Evolutionary conservation across 2,113 vertebrate genomes (phyloP), one percentile per base, ranked within the genome.

Genomic region (Microtus oregoni): DNA sequence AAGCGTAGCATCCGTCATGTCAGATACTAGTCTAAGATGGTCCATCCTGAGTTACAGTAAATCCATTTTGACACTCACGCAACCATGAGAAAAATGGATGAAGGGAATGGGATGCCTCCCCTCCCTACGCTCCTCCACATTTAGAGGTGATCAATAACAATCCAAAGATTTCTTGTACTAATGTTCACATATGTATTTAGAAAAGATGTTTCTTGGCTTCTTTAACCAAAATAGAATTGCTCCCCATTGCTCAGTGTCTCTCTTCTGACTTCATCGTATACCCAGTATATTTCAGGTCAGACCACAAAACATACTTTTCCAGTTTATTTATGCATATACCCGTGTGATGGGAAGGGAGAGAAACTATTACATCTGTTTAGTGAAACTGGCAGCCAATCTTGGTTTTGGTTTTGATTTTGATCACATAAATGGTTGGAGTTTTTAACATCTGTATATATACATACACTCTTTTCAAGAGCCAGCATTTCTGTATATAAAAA

Each of bases 211-310:
- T 72, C 68, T 85, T 58, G 70, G 68, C 24, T 88, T 81, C 47
- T 65, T 47, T 89, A 75, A 88, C 58, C 12, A 87, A 94, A 96
- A 92, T 14, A 91, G 75, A 90, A 92, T 88, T 8, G 32, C 22
- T 5, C 32, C 24, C 67, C 14, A 30, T 55, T 92, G 47, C 44
- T 72, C n/a, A 89, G 3, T 55, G 26, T 4, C 41, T 93, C 94
- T 19, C 20, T 7, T 76, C 92, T 94, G 89, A 38, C 30, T 78
- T 90, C 50, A 1, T 67, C 76, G 12, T 77, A 30, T 89, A 15
- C 82, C 52, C 79, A 91, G 24, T 63, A 1, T 76, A 70, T 86
- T 94, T 85, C 70, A 79, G 20, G 35, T 90, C 7, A 85, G 26
- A 65, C 24, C 61, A 86, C 38, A 52, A 58, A 28, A 58, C 3